phyloP scores from a whole-genome alignment of 2,113 vertebrate genomes.

The Abramis brama region DNA sequence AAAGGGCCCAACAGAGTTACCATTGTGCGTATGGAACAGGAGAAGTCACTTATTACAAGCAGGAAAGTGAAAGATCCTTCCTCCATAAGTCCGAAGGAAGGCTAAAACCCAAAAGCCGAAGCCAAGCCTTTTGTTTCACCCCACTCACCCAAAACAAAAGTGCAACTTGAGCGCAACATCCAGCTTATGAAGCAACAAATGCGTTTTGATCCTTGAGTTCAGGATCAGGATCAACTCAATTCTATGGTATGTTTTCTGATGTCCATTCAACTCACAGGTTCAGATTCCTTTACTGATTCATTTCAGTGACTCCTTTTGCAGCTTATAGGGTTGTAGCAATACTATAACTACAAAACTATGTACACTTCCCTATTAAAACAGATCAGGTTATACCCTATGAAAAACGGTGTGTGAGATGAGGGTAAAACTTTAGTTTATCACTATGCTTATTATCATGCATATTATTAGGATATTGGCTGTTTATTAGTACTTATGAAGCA shows the following conservation, averaged over 20 bases:
- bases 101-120: constrained; percentile 60
- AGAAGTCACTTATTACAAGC: constrained; percentile 71
- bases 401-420: neutral
- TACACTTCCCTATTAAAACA: too few relatives aligned
- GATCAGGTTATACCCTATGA: too few relatives aligned
- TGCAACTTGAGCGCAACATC: constrained; percentile 50
- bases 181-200: constrained; percentile 29
- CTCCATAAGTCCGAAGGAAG: constrained; percentile 58
- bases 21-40: constrained; percentile 70
- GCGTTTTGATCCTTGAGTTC: neutral
- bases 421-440: too few relatives aligned
- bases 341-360: too few relatives aligned
- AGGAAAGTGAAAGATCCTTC: constrained; percentile 68
- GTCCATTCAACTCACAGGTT: neutral
- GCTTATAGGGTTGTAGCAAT: too few relatives aligned
- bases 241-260: too few relatives aligned
- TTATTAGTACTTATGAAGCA: too few relatives aligned
- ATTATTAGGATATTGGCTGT: too few relatives aligned
- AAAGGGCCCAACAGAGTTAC: constrained; percentile 63
- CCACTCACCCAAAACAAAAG: constrained; percentile 70
- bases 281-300: neutral
- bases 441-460: too few relatives aligned
- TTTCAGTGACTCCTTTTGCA: too few relatives aligned
- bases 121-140: constrained; percentile 59
- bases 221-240: too few relatives aligned